Conservation (phyloP, 2,888 invertebrate species). For the Beris chalybata region DNA sequence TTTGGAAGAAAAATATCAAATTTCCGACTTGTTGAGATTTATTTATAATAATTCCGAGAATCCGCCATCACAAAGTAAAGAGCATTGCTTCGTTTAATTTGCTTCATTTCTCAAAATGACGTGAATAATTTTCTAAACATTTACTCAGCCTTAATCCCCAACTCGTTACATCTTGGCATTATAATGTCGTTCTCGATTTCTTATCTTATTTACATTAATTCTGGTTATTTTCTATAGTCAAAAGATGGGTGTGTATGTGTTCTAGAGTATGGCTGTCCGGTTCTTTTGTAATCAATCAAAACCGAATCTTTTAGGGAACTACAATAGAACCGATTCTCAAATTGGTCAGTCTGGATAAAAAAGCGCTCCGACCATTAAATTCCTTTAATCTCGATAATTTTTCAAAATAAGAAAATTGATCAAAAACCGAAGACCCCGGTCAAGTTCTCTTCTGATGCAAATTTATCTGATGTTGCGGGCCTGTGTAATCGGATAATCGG, state of each 20-base stretch:
- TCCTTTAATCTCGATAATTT: too few species aligned
- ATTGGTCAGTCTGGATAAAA: too few species aligned
- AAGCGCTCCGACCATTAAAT: too few species aligned
- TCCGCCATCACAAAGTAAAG: too few species aligned
- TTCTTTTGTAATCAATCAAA: too few species aligned
- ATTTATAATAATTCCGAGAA: too few species aligned
- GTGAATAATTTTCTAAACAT: background rate
- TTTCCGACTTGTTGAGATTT: too few species aligned
- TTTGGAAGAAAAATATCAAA: too few species aligned
- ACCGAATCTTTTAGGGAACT: too few species aligned
- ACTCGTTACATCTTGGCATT: background rate
- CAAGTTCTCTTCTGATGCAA: constrained; percentile 18
- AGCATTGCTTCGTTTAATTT: background rate
- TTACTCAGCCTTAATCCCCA: background rate
- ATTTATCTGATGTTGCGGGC: background rate
- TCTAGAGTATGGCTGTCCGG: background rate
- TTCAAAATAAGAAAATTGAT: too few species aligned
- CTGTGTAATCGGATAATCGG: constrained; percentile 11
- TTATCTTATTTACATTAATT: constrained; percentile 26
- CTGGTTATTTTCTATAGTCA: constrained; percentile 2
- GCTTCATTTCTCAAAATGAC: background rate
- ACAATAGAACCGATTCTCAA: too few species aligned
- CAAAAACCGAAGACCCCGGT: too few species aligned
- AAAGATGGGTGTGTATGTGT: background rate
- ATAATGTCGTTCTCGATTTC: constrained; percentile 18